A percentile compares a stretch with the other conserved stretches of the same genome.
These are phyloP conservation scores for Stenodera caucasica DNA, from an alignment of 2,888 invertebrate species.

Conservation along the genomic window DNA sequence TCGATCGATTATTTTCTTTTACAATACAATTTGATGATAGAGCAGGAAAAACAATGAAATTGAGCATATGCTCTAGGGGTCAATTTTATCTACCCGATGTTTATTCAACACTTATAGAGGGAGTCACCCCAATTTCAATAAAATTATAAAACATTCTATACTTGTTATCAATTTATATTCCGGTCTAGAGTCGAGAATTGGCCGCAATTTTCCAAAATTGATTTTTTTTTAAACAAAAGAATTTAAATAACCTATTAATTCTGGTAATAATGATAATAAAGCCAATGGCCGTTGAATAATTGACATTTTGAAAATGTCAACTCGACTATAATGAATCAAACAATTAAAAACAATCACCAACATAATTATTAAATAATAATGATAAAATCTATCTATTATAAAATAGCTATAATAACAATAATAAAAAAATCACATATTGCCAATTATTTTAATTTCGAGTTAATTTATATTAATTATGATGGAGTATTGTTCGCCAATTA, in stretches of 20 bases:
- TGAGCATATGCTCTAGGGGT: not conserved
- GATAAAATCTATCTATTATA: not conserved
- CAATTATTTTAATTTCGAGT: no score
- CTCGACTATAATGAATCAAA: constrained; percentile 2
- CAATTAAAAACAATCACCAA: not conserved
- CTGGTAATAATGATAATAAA: not conserved
- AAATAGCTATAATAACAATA: no score
- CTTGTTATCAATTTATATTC: no score
- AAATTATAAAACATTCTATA: no score
- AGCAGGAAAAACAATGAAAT: not conserved
- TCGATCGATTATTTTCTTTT: not conserved
- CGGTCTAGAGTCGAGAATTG: no score
- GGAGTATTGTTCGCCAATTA: not conserved
- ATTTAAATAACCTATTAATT: not conserved
- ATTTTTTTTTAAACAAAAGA: no score
- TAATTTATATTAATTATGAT: no score
- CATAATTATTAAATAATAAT: not conserved
- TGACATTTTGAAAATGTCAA: constrained; percentile 5
- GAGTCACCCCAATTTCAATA: no score
- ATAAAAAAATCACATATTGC: no score
- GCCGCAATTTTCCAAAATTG: no score
- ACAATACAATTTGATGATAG: not conserved
- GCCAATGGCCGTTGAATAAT: not conserved
- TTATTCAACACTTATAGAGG: not conserved
- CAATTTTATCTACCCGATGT: not conserved